These are phyloP conservation scores for Gallirallus australis DNA, from an alignment of 2,797 vertebrate genomes.

Conservation along the genomic window DNA sequence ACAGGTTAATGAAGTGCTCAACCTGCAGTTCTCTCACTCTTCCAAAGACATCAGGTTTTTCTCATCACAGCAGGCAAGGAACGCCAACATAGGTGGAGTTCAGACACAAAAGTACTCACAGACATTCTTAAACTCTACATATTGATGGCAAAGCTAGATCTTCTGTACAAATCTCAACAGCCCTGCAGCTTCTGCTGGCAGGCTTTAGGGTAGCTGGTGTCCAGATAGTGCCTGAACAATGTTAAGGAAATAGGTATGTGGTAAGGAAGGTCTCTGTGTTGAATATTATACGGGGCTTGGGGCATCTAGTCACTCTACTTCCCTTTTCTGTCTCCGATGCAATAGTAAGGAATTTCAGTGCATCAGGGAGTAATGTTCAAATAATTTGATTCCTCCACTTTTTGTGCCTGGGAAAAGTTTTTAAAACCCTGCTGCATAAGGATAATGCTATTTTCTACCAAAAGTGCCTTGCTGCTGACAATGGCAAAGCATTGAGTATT, in stretches of 20 bases:
- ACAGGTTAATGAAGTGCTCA: neutral
- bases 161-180: neutral
- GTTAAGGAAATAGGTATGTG: neutral
- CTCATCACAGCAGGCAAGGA: neutral
- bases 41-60: neutral
- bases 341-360: neutral
- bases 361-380: neutral
- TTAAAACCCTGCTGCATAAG: neutral
- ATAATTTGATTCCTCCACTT: constrained; percentile 16
- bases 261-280: neutral
- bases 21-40: neutral
- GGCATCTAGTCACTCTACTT: neutral
- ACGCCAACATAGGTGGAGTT: neutral
- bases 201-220: neutral
- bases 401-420: constrained; percentile 24
- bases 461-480: constrained; percentile 17
- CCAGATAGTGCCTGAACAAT: neutral
- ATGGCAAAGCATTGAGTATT: constrained; percentile 14
- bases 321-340: neutral
- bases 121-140: neutral
- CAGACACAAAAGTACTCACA: neutral
- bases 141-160: neutral
- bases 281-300: neutral
- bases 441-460: constrained; percentile 13
- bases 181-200: neutral